A percentile compares a stretch with the other conserved stretches of the same genome.
Evolutionary conservation across 2,888 invertebrate species (phyloP).

Genomic region (Diabrotica balteata): DNA sequence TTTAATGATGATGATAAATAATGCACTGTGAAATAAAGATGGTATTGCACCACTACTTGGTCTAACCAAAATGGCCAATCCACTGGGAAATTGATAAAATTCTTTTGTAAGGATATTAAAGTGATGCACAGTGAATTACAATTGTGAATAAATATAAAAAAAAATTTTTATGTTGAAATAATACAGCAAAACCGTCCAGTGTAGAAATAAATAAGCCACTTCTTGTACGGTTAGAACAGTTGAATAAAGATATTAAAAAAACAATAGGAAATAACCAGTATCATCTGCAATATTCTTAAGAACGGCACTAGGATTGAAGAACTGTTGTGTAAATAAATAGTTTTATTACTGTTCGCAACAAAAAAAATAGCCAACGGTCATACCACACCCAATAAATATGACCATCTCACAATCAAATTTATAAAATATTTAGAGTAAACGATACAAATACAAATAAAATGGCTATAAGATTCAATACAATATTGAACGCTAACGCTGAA

Average conservation of each 20-base stretch:
- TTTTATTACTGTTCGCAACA: no score
- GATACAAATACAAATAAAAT: slow-evolving; percentile 33
- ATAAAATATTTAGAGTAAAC: slow-evolving; percentile 26
- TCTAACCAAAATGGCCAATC: slow-evolving; percentile 90
- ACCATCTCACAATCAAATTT: slow-evolving; percentile 30
- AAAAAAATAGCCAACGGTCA: no score
- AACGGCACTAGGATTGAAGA: no score
- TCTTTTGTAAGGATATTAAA: slow-evolving; percentile 95
- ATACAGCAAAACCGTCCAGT: slow-evolving; percentile 69
- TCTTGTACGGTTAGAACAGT: no score
- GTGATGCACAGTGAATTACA: slow-evolving; percentile 92
- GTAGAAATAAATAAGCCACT: no score
- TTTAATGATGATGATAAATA: no score
- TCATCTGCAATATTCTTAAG: no score
- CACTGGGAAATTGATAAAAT: slow-evolving; percentile 88
- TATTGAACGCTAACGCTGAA: slow-evolving; percentile 43
- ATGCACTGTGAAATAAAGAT: slow-evolving; percentile 37
- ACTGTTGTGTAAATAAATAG: no score
- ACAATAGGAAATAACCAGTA: no score
- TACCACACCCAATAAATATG: slow-evolving; percentile 19
- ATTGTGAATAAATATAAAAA: slow-evolving; percentile 82
- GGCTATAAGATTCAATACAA: slow-evolving; percentile 46
- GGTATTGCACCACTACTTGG: slow-evolving; percentile 68
- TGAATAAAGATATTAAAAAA: no score
- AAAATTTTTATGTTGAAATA: slow-evolving; percentile 74